Percentiles rank a stretch among this genome's conserved stretches.
Conservation (phyloP, 2,113 vertebrate genomes). For the Scopus umbretta region DNA sequence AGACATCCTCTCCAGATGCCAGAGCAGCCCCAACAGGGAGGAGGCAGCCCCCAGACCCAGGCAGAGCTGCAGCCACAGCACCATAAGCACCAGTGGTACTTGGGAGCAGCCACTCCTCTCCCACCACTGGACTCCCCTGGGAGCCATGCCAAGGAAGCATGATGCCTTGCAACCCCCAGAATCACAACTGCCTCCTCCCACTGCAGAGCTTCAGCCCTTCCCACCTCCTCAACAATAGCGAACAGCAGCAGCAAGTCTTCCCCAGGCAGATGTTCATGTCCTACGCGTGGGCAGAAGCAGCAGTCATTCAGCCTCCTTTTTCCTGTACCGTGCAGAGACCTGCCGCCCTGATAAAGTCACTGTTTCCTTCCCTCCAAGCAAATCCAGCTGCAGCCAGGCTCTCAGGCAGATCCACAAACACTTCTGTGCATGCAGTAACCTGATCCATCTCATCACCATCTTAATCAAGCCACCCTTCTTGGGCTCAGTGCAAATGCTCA, state of each 20-base stretch:
- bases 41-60: neutral
- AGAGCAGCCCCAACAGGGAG: neutral
- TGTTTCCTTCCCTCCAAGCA: neutral
- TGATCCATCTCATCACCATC: neutral
- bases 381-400: neutral
- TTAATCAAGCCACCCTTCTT: neutral
- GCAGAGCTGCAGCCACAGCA: neutral
- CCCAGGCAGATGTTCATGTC: rapidly evolving
- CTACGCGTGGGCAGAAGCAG: rapidly evolving
- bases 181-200: neutral
- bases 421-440: neutral
- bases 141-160: rapidly evolving
- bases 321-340: neutral
- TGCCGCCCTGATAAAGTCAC: neutral
- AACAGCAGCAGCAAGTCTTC: neutral
- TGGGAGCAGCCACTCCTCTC: neutral
- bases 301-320: neutral
- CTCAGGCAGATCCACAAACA: neutral
- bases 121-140: neutral
- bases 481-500: rapidly evolving
- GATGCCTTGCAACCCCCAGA: neutral
- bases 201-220: neutral
- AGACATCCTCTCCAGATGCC: neutral
- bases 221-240: rapidly evolving
- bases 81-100: neutral